Percentiles rank a stretch among this genome's conserved stretches.
phyloP scores from a whole-genome alignment of 2,113 vertebrate genomes.

The Colinus virginianus region DNA sequence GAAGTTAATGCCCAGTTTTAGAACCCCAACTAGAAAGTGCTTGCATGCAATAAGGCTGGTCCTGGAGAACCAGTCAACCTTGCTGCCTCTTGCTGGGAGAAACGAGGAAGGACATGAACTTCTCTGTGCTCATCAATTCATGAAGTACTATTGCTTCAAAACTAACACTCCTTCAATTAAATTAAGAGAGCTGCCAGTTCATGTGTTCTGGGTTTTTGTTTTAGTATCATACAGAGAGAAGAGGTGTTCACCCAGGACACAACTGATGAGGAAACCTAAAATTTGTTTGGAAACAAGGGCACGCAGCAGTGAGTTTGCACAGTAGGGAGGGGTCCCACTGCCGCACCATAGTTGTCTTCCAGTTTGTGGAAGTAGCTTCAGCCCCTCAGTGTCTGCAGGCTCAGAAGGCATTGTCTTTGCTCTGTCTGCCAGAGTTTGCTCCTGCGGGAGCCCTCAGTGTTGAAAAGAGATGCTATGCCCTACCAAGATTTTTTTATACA shows the following conservation, averaged over 20 bases:
- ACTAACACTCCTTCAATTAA: neutral
- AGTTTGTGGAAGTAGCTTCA: neutral
- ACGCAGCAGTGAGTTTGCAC: fast-evolving
- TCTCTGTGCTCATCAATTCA: neutral
- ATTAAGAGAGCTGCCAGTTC: neutral
- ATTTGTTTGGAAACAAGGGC: neutral
- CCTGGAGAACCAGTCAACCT: neutral
- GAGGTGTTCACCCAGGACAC: neutral
- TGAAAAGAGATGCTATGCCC: neutral
- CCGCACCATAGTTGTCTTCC: neutral
- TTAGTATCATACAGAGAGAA: neutral
- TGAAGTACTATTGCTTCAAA: neutral
- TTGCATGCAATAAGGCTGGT: neutral
- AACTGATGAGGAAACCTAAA: neutral
- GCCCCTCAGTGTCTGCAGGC: too few relatives aligned
- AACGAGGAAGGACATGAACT: neutral
- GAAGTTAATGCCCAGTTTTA: fast-evolving
- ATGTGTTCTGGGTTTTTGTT: neutral
- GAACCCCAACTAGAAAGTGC: neutral
- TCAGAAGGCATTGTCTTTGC: neutral
- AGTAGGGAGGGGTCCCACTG: neutral
- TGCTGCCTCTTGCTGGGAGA: neutral
- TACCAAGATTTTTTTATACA: neutral
- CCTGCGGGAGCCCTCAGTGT: neutral
- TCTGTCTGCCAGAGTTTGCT: neutral